A percentile compares a stretch with the other conserved stretches of the same genome.
phyloP scores from a whole-genome alignment of 53 echinoderm and acorn worm species.

The Paelopatides confundens region DNA sequence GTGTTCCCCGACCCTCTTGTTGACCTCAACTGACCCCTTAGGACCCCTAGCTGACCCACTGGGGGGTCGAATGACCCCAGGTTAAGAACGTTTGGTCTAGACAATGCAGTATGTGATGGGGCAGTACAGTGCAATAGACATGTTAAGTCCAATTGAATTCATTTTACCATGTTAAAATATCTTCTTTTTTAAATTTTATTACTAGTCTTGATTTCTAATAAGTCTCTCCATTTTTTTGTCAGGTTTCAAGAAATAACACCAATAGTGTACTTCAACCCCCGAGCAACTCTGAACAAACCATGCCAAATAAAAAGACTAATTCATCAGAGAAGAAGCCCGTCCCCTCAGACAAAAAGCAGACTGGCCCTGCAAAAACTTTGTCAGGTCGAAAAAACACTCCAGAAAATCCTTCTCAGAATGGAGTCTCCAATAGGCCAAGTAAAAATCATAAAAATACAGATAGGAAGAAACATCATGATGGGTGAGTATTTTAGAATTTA shows the following conservation, averaged over 20 bases:
- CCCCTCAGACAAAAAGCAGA: background rate
- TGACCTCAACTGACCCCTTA: too few species aligned
- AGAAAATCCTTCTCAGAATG: background rate
- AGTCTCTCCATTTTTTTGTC: background rate
- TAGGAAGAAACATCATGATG: background rate
- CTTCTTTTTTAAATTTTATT: background rate
- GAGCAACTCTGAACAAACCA: background rate
- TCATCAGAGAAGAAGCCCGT: constrained; percentile 31
- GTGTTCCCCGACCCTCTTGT: too few species aligned
- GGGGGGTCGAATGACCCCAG: too few species aligned
- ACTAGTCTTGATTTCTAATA: too few species aligned
- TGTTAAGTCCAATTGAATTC: too few species aligned
- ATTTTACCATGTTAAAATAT: too few species aligned
- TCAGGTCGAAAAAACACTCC: background rate
- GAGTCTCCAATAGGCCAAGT: background rate
- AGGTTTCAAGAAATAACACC: constrained; percentile 28
- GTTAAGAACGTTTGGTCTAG: too few species aligned
- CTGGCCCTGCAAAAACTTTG: background rate
- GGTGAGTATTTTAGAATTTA: background rate
- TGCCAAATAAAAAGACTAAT: constrained; percentile 41
- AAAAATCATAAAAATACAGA: constrained; percentile 11
- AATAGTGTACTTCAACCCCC: constrained; percentile 11
- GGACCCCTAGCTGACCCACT: too few species aligned
- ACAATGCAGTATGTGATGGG: too few species aligned
- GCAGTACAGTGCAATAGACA: too few species aligned